phyloP scores from a whole-genome alignment of 53 echinoderm and acorn worm species.

The Hippasteria phrygiana region DNA sequence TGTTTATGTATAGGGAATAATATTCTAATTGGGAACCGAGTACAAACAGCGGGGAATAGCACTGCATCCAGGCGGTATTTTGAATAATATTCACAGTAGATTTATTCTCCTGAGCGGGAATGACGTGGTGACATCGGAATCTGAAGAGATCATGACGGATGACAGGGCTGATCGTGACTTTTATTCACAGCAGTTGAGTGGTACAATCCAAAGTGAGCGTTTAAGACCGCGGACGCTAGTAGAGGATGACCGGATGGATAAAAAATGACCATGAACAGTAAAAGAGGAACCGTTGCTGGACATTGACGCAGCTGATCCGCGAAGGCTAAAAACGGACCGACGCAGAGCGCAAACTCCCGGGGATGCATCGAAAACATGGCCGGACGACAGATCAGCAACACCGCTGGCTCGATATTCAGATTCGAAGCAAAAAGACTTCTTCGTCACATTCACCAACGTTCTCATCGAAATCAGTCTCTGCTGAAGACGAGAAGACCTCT shows the following conservation, averaged over 20 bases:
- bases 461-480: background rate
- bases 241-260: no score
- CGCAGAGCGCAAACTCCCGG: no score
- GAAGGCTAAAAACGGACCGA: no score
- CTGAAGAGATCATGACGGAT: background rate
- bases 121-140: slow-evolving; percentile 20
- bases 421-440: slow-evolving; percentile 20
- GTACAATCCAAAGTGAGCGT: background rate
- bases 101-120: background rate
- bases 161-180: background rate
- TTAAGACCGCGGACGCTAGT: no score
- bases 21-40: no score
- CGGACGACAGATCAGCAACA: slow-evolving; percentile 2
- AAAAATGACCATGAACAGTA: no score
- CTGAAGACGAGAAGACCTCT: background rate
- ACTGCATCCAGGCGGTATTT: background rate
- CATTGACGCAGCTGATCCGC: no score
- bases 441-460: background rate
- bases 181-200: background rate
- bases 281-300: no score
- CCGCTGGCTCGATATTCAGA: slow-evolving; percentile 23
- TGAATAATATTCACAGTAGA: background rate
- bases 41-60: background rate
- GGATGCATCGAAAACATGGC: slow-evolving; percentile 6
- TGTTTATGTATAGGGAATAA: no score